phyloP scores from a whole-genome alignment of 2,888 invertebrate species.

The Lysandra bellargus region DNA sequence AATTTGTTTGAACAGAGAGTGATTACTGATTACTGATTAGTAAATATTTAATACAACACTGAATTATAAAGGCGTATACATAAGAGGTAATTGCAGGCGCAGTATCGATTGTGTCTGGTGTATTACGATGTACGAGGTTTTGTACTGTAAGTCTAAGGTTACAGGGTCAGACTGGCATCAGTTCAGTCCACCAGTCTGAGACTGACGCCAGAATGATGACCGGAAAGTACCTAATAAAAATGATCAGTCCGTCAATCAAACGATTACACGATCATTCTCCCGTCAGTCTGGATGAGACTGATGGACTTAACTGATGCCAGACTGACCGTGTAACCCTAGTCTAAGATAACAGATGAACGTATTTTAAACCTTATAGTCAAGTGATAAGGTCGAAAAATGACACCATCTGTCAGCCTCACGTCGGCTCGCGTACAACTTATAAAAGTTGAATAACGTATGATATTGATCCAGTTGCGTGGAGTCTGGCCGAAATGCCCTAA shows the following conservation, averaged over 20 bases:
- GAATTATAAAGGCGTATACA: neutral
- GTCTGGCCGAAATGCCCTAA: neutral
- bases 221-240: too few species aligned
- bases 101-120: slow-evolving; percentile 2
- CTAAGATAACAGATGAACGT: neutral
- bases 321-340: neutral
- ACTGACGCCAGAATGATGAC: too few species aligned
- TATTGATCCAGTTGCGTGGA: slow-evolving; percentile 10
- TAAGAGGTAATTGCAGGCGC: neutral
- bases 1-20: neutral
- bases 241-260: too few species aligned
- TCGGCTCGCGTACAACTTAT: neutral
- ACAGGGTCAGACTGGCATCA: too few species aligned
- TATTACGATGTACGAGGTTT: neutral
- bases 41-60: neutral
- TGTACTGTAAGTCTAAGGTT: too few species aligned
- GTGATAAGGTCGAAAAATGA: neutral
- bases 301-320: neutral
- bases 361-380: neutral
- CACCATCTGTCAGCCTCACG: neutral
- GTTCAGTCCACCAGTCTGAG: too few species aligned
- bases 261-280: too few species aligned
- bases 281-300: too few species aligned
- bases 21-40: neutral
- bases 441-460: slow-evolving; percentile 5